Evolutionary conservation across 2,888 invertebrate species (phyloP).

Genomic region (Lobophora halterata): DNA sequence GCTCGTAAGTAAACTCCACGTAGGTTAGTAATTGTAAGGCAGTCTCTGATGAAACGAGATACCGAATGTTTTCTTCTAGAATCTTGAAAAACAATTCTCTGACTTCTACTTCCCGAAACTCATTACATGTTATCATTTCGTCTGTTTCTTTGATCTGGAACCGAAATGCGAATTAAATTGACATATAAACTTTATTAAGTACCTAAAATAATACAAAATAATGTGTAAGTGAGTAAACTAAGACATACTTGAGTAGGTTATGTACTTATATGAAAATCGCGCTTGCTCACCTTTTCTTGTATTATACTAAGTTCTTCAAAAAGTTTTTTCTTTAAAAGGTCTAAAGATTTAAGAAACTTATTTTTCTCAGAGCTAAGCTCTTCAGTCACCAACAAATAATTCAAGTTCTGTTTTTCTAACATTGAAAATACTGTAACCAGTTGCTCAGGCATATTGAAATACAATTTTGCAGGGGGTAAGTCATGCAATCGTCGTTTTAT

Average conservation of each 20-base stretch:
- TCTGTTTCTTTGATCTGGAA: slow-evolving; percentile 57
- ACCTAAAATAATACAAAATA: too few species aligned
- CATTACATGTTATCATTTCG: slow-evolving; percentile 52
- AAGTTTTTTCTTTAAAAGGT: slow-evolving; percentile 49
- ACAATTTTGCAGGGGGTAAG: slow-evolving; percentile 57
- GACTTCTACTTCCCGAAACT: slow-evolving; percentile 56
- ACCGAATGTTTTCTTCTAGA: slow-evolving; percentile 68
- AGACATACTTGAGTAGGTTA: too few species aligned
- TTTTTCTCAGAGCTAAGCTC: slow-evolving; percentile 64
- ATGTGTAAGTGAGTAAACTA: too few species aligned
- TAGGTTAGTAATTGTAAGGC: slow-evolving; percentile 82
- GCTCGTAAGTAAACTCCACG: slow-evolving; percentile 84
- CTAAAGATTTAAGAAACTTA: slow-evolving; percentile 58
- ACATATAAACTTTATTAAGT: too few species aligned
- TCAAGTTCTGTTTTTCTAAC: slow-evolving; percentile 69
- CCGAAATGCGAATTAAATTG: slow-evolving; percentile 4
- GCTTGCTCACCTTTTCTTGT: slow-evolving; percentile 61
- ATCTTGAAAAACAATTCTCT: slow-evolving; percentile 63
- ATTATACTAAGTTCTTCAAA: slow-evolving; percentile 55
- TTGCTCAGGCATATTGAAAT: slow-evolving; percentile 64
- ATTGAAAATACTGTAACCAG: slow-evolving; percentile 55
- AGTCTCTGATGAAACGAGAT: slow-evolving; percentile 80
- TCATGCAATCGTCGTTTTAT: slow-evolving; percentile 46
- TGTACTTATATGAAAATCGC: too few species aligned
- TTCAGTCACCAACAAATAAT: slow-evolving; percentile 68